phyloP scores from a whole-genome alignment of 2,888 invertebrate species.

The Luperina nickerlii region DNA sequence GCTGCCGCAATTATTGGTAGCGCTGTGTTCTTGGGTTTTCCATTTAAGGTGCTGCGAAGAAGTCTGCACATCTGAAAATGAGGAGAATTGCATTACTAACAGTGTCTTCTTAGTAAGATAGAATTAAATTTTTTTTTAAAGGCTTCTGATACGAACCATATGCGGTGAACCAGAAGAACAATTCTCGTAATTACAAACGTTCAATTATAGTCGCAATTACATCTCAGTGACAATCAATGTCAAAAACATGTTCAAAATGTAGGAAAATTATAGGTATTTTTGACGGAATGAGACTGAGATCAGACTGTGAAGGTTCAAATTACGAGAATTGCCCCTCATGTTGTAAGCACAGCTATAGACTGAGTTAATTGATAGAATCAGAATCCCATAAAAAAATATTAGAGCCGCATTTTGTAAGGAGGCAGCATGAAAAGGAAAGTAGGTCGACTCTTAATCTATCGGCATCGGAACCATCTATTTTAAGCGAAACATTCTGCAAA shows the following conservation, averaged over 20 bases:
- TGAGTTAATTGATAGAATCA: background rate
- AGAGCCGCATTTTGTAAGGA: background rate
- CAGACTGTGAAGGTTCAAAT: background rate
- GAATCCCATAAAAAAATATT: background rate
- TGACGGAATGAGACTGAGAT: background rate
- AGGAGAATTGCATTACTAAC: background rate
- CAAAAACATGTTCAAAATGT: background rate
- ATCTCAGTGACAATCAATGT: background rate
- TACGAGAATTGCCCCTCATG: background rate
- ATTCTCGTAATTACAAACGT: background rate
- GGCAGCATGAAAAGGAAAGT: background rate
- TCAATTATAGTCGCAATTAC: background rate
- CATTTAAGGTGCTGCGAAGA: slow-evolving; percentile 77
- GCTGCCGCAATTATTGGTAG: slow-evolving; percentile 85
- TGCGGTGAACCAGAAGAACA: background rate
- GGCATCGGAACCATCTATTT: background rate
- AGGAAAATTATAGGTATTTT: background rate
- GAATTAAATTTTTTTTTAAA: background rate
- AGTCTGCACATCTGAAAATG: slow-evolving; percentile 82
- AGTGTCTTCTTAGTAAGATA: background rate
- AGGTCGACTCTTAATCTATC: background rate
- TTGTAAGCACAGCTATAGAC: background rate
- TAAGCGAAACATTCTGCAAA: background rate
- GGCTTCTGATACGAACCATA: too few species aligned
- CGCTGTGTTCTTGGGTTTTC: slow-evolving; percentile 82